Base-by-base conservation (phyloP, 2,797 vertebrate species). In the Phoeniculus purpureus region DNA sequence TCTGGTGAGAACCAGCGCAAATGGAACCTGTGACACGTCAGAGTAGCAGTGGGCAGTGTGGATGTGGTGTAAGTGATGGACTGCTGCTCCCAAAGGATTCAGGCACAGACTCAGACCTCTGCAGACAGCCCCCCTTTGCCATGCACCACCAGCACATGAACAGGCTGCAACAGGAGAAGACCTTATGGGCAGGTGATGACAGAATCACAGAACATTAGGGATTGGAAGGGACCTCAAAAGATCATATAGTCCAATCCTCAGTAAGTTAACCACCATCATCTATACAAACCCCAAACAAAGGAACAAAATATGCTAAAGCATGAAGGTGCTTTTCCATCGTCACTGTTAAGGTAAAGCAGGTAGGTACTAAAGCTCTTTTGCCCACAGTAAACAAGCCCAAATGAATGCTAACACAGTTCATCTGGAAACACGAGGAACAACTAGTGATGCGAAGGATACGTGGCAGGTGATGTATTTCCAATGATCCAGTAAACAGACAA, bases 401-500 rank as follows among this genome's bases (percentile, higher is more conserved):
- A 71, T 11, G 40, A 91, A 86, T 7, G 54, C 54, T 54, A 61
- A 40, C 9, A 18, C 26, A 80, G 90, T 52, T 84, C 17, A 73
- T 17, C 60, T 19, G 40, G 65, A 48, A 87, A 79, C 6, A 32
- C 50, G 40, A 87, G 21, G 73, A 80, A 68, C 1, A 1, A 47
- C 23, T 19, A 31, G n/a, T 1, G 17, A 65, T 66, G 34, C 65
- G 97, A 97, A 99, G 99, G 99, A 99, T 99, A 99, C 99, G 99
- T 99, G 92, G 99, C 99, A 37, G 99, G 98, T 12, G 99, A 99
- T 0, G 99, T 99, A 95, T 99, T 99, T 70, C 99, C 99, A 89
- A 99, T 99, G 97, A 99, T 99, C 99, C 99, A 99, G 97, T 99
- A 99, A 97, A 99, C 99, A 31, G 99, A 99, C 66, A 99, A 95